Base-by-base conservation (phyloP, 1,140 invertebrate species). In the Cotesia glomerata region DNA sequence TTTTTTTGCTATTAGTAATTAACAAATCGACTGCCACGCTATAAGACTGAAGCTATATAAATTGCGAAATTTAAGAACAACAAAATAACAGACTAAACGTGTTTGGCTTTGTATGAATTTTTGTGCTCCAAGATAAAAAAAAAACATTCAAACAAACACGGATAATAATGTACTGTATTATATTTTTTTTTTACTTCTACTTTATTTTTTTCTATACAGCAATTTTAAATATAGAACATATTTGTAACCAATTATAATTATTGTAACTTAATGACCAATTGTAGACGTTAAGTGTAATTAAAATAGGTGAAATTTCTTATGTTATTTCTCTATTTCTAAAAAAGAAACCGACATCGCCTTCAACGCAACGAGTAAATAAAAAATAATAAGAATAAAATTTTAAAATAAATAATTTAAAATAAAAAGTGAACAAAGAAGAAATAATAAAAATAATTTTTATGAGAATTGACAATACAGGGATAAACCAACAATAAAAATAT, bases 401-500 rank as follows among this genome's bases (percentile, higher is more conserved):
- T 45, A 52, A 65, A 65, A 65, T 71, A 14, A 66, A 76, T 73
- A 68, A 73, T 66, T 62, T 51, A 49, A 70, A 62, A 71, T 45
- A 70, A 65, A 69, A 32, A 72, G 68, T 67, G 73, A 72, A 76
- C 59, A 78, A 75, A 67, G 72, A 77, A 78, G n/a, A 67, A n/a
- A 61, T 69, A 71, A 76, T 59, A 68, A 74, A 63, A n/a, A 77
- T 76, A 74, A 79, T 74, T 79, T 79, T 82, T 80, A 79, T 75
- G 74, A 76, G 74, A 80, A 82, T 83, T 82, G 86, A 87, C 85
- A 87, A 87, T 87, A 87, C 86, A 87, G 85, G 86, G 85, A 87
- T 84, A 82, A 85, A 82, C 82, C 84, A 85, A 87, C 86, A 87
- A 87, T 87, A 87, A 87, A 16, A 63, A 74, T 84, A 84, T 81